These are phyloP conservation scores for Crocuta crocuta DNA, from an alignment of 2,113 vertebrate species.

Conservation along the genomic window DNA sequence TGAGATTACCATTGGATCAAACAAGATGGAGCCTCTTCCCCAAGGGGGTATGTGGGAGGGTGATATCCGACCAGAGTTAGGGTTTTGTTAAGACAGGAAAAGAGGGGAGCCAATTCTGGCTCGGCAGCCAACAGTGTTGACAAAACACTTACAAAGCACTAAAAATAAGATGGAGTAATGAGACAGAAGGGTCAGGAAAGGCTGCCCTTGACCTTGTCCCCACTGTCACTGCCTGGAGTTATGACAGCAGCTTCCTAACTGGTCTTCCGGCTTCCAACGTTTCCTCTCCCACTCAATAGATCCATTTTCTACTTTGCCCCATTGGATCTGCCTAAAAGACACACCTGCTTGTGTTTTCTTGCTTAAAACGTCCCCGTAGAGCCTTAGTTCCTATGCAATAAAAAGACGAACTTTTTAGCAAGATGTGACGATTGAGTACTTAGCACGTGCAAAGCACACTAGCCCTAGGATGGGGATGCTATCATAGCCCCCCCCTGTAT, in stretches of 20 bases:
- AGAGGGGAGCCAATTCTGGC: not conserved
- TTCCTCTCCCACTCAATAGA: not conserved
- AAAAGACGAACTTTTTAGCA: not conserved
- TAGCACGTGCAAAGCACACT: rapidly evolving
- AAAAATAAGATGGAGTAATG: not conserved
- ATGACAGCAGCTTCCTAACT: too few species aligned
- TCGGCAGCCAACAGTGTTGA: not conserved
- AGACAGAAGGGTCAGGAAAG: not conserved
- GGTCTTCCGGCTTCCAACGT: not conserved
- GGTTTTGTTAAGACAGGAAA: not conserved
- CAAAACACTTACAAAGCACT: not conserved
- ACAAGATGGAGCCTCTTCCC: not conserved
- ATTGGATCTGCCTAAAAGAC: not conserved
- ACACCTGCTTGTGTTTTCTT: not conserved
- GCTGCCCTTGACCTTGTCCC: not conserved
- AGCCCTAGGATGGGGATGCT: not conserved
- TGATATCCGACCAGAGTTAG: not conserved
- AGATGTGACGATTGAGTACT: not conserved
- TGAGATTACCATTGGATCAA: not conserved
- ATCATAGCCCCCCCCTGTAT: too few species aligned
- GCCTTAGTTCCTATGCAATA: not conserved
- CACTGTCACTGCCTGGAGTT: not conserved
- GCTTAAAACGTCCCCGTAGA: not conserved
- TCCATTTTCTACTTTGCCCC: not conserved
- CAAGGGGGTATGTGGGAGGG: not conserved